Conservation (phyloP, 2,888 invertebrate species). For the Polyommatus icarus region DNA sequence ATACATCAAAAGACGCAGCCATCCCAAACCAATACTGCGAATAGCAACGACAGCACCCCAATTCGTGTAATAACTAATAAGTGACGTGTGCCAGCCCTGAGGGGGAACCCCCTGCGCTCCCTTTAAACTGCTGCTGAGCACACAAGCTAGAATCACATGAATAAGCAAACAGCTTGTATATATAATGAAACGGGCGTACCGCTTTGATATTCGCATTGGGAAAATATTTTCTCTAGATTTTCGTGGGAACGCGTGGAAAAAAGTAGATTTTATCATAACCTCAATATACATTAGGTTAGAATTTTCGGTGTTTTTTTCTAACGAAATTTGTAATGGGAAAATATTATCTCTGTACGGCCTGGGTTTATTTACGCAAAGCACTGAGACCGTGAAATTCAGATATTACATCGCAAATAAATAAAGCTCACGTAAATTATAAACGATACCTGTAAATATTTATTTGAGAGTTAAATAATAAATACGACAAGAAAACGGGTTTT, state of each 20-base stretch:
- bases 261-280: conserved; percentile 23
- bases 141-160: conserved; percentile 31
- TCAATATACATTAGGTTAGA: conserved; percentile 26
- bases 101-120: conserved; percentile 25
- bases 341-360: neutral
- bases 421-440: neutral
- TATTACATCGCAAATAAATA: neutral
- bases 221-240: conserved; percentile 26
- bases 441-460: neutral
- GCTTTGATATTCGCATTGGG: conserved; percentile 28
- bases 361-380: neutral
- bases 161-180: conserved; percentile 31
- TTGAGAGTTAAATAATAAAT: neutral
- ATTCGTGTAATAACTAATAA: neutral
- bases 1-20: neutral
- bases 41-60: neutral
- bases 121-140: conserved; percentile 30
- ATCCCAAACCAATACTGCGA: neutral
- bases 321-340: conserved; percentile 21
- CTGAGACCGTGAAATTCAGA: neutral
- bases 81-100: conserved; percentile 1
- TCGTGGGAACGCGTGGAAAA: conserved; percentile 26
- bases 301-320: conserved; percentile 22
- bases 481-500: neutral
- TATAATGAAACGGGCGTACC: conserved; percentile 31